Conservation (phyloP, 2,888 invertebrate genomes). For the Tortrix viridana region DNA sequence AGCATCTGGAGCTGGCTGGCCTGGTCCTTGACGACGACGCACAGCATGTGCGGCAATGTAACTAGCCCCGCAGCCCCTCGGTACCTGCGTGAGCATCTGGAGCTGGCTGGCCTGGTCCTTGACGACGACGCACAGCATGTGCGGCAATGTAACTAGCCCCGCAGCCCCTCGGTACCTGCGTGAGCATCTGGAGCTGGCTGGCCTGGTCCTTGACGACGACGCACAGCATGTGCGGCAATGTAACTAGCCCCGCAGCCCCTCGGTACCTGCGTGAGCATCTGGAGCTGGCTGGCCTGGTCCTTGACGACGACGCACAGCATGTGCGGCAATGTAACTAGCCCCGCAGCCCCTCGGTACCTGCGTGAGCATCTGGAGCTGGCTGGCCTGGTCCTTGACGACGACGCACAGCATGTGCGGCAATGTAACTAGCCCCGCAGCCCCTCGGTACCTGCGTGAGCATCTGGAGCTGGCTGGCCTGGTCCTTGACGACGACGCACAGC, state of each 20-base stretch:
- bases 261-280: constrained; percentile 86
- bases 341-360: constrained; percentile 58
- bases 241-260: neutral
- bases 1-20: constrained; percentile 88
- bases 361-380: constrained; percentile 88
- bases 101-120: constrained; percentile 86
- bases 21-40: constrained; percentile 90
- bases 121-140: no score
- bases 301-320: no score
- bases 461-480: constrained; percentile 87
- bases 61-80: neutral
- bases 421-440: neutral
- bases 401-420: no score
- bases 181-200: constrained; percentile 87
- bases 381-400: constrained; percentile 88
- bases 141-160: neutral
- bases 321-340: neutral
- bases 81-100: constrained; percentile 87
- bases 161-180: constrained; percentile 67
- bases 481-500: constrained; percentile 50
- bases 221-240: no score
- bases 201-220: constrained; percentile 90
- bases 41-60: no score
- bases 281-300: constrained; percentile 87
- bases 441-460: constrained; percentile 84